Percentiles rank a stretch among this genome's conserved stretches.
Evolutionary conservation across 2,797 vertebrate species (phyloP).

Genomic region (Pangasius macronema): DNA sequence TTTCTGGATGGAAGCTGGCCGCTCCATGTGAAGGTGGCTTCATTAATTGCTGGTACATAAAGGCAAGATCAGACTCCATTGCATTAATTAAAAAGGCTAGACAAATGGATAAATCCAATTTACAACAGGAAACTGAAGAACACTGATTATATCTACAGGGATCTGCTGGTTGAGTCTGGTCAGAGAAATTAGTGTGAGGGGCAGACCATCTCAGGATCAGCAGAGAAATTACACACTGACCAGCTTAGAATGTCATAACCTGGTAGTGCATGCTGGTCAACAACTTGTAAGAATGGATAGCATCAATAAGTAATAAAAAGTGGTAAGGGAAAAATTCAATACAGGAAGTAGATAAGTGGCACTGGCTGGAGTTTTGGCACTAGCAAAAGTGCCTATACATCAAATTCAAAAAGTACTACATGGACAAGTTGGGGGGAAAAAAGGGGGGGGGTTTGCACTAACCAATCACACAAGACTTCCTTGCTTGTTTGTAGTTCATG

Average conservation of each 20-base stretch:
- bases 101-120: background rate
- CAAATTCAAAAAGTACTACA: background rate
- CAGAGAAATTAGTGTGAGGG: background rate
- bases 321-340: no score
- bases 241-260: background rate
- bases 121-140: background rate
- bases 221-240: background rate
- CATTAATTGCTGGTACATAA: constrained; percentile 85
- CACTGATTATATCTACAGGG: background rate
- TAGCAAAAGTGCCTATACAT: background rate
- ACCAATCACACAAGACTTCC: background rate
- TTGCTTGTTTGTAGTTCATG: background rate
- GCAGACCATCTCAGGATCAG: background rate
- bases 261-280: background rate
- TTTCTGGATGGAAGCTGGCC: constrained; percentile 94
- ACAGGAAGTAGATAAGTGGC: no score
- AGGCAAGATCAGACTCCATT: background rate
- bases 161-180: background rate
- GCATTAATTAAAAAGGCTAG: background rate
- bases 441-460: background rate
- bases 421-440: background rate
- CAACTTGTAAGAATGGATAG: background rate
- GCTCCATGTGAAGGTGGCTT: constrained; percentile 97
- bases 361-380: background rate
- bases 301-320: background rate